Base-by-base conservation (phyloP, 2,888 invertebrate species). In the Rhingia rostrata region DNA sequence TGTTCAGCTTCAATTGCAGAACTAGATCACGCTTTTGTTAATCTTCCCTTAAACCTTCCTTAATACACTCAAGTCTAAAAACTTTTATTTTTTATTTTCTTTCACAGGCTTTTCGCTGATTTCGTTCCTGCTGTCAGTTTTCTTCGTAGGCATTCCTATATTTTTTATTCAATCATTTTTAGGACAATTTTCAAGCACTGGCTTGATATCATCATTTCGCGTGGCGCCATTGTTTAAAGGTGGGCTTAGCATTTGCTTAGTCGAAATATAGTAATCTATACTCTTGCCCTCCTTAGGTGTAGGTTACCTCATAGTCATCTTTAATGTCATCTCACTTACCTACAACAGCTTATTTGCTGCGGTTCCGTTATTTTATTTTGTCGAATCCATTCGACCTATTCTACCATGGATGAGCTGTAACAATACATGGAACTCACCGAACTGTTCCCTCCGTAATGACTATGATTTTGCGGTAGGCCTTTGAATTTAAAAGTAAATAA, bases 201-300 rank as follows among this genome's bases (percentile, higher is more conserved):
- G 97, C 87, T 95, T 96, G 86, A 94, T 97, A 87, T 95, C 96
- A 39, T 93, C 96, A 75, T 97, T 97, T 92, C 95, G 94, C 87
- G 95, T 96, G 86, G 94, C 94, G 86, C 97, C 97, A 4, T 92
- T 97, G 63, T 96, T 97, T 90, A 98, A 97, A 95, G 97, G 97
- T 96, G 91, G 80, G 30, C 10, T 43, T 22, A 22, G 2, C 22
- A 22, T 22, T 22, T 22, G 1, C 22, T 1, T 22, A 2, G 22
- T 22, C 22, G 22, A 22, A 22, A 22, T 22, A 22, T 22, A 22
- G 1, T 1, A 22, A 22, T 22, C 22, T 22, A 22, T 2, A 22
- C 22, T 43, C 10, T 10, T n/a, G 2, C 30, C 12, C 2, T 73
- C 73, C 84, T 32, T 67, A 91, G 90, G 91, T 72, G 88, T 91